These are phyloP conservation scores for Cyclargus thomasi DNA, from an alignment of 1,140 invertebrate genomes.

Conservation along the genomic window DNA sequence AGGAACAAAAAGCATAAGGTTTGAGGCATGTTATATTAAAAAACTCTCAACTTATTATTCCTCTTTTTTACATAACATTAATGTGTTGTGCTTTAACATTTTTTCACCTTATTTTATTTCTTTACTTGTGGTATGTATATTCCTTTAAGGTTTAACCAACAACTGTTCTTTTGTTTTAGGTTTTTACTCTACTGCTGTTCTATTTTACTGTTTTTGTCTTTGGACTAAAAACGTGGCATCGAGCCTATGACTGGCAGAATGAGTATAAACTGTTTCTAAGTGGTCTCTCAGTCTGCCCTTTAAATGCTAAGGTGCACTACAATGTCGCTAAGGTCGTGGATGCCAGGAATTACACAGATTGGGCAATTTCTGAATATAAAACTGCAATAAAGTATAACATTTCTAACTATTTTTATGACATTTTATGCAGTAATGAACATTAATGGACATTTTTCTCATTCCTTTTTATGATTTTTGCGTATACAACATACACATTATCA, in stretches of 20 bases:
- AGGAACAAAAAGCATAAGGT: constrained; percentile 13
- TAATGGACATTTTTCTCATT: too few species aligned
- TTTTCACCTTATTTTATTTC: too few species aligned
- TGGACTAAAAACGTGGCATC: constrained; percentile 78
- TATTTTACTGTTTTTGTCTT: constrained; percentile 75
- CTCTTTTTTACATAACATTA: too few species aligned
- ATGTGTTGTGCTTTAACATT: too few species aligned
- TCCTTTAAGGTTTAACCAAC: neutral
- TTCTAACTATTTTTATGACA: too few species aligned
- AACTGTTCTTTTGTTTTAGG: neutral
- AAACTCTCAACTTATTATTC: too few species aligned
- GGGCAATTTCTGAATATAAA: constrained; percentile 87
- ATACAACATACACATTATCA: too few species aligned
- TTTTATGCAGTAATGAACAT: too few species aligned
- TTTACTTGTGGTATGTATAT: too few species aligned
- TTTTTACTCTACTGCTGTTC: constrained; percentile 40
- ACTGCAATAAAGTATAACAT: constrained; percentile 81
- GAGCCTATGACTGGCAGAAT: constrained; percentile 86
- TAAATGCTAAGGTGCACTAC: constrained; percentile 97
- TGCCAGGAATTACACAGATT: constrained; percentile 80
- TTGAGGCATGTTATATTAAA: neutral
- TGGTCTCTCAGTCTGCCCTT: constrained; percentile 85
- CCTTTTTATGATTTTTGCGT: too few species aligned
- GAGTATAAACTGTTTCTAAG: constrained; percentile 85
- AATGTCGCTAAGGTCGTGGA: constrained; percentile 93